Evolutionary conservation across 2,888 invertebrate species (phyloP).

Genomic region (Drosophila tanythrix): DNA sequence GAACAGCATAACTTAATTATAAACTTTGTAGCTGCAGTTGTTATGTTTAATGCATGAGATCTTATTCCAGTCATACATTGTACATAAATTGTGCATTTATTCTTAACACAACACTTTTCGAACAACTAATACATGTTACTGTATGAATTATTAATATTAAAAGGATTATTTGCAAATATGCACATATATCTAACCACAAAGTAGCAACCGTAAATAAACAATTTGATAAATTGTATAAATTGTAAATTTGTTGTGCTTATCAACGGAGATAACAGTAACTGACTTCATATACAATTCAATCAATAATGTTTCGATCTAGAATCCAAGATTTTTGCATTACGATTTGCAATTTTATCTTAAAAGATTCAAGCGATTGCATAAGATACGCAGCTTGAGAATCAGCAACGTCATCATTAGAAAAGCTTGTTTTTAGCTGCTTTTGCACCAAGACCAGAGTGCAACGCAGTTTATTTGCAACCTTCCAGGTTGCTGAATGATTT

Average conservation of each 20-base stretch:
- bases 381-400: background rate
- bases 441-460: background rate
- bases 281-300: background rate
- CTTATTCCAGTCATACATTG: background rate
- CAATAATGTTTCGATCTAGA: background rate
- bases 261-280: background rate
- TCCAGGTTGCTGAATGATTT: background rate
- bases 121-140: background rate
- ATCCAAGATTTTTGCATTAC: background rate
- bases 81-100: background rate
- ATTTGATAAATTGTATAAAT: background rate
- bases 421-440: background rate
- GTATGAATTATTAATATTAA: background rate
- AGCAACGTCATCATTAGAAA: too few species aligned
- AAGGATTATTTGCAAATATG: background rate
- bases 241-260: background rate
- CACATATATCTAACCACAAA: background rate
- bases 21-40: background rate
- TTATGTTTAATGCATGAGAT: background rate
- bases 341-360: background rate
- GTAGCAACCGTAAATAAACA: background rate
- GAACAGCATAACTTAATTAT: slow-evolving; percentile 10
- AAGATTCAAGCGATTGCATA: too few species aligned
- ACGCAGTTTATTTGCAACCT: background rate
- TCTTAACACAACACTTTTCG: background rate